Evolutionary conservation across 2,888 invertebrate species (phyloP).

Genomic region (Podabrus alpinus): DNA sequence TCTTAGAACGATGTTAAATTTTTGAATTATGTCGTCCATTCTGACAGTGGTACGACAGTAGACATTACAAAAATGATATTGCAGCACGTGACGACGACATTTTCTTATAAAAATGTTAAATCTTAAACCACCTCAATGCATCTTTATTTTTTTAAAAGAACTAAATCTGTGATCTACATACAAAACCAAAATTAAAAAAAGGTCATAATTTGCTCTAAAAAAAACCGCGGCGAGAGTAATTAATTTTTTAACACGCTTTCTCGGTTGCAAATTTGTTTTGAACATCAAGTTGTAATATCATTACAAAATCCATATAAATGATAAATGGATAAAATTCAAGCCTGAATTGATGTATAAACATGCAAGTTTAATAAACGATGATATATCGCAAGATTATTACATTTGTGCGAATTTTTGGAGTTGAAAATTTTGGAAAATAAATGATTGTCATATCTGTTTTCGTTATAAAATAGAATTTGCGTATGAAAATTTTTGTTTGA

Average conservation of each 20-base stretch:
- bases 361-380: conserved; percentile 46
- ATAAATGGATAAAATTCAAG: conserved; percentile 42
- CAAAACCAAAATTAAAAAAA: background rate
- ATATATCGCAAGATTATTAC: conserved; percentile 38
- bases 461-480: conserved; percentile 12
- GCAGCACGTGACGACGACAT: background rate
- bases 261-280: background rate
- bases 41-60: background rate
- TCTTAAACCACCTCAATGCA: background rate
- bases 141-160: background rate
- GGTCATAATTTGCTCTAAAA: background rate
- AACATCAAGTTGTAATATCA: background rate
- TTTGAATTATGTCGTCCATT: background rate
- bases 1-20: background rate
- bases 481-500: conserved; percentile 24
- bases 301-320: conserved; percentile 22
- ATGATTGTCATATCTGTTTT: conserved; percentile 25
- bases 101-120: background rate
- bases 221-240: background rate
- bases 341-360: conserved; percentile 44
- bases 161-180: background rate
- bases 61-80: background rate
- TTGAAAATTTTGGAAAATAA: conserved; percentile 33
- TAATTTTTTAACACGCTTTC: background rate
- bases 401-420: conserved; percentile 35